Conservation (phyloP, 2,888 invertebrate genomes). For the Salticus scenicus region DNA sequence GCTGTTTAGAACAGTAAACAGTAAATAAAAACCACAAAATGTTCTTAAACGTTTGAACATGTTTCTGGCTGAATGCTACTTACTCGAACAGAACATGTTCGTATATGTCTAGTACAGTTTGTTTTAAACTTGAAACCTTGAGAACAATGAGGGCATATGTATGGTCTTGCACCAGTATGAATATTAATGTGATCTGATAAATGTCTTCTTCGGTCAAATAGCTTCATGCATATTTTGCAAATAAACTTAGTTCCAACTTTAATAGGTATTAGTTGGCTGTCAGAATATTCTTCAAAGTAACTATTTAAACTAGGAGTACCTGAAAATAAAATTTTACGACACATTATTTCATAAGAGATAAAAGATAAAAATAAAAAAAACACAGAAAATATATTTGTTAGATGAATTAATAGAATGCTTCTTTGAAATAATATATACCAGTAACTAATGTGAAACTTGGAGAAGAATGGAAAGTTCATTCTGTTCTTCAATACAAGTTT, state of each 20-base stretch:
- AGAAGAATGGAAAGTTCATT: constrained; percentile 96
- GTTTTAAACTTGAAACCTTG: constrained; percentile 42
- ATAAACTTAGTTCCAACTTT: background rate
- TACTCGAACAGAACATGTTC: background rate
- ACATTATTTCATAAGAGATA: no score
- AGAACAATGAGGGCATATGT: constrained; percentile 33
- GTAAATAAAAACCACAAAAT: no score
- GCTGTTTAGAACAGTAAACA: no score
- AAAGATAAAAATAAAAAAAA: no score
- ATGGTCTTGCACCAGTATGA: constrained; percentile 44
- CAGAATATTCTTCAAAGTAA: background rate
- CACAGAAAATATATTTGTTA: no score
- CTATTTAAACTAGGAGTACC: background rate
- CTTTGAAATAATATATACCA: no score
- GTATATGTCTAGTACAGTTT: constrained; percentile 32
- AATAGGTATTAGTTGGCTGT: background rate
- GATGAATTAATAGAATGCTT: no score
- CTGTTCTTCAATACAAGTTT: constrained; percentile 93
- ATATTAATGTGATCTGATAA: constrained; percentile 44
- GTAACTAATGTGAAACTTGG: constrained; percentile 96
- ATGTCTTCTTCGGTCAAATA: constrained; percentile 35
- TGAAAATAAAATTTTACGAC: no score
- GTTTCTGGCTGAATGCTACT: no score
- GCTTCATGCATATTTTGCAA: constrained; percentile 36
- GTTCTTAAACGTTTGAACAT: no score